Base-by-base conservation (phyloP, 2,888 invertebrate species). In the Shargacucullia verbasci region DNA sequence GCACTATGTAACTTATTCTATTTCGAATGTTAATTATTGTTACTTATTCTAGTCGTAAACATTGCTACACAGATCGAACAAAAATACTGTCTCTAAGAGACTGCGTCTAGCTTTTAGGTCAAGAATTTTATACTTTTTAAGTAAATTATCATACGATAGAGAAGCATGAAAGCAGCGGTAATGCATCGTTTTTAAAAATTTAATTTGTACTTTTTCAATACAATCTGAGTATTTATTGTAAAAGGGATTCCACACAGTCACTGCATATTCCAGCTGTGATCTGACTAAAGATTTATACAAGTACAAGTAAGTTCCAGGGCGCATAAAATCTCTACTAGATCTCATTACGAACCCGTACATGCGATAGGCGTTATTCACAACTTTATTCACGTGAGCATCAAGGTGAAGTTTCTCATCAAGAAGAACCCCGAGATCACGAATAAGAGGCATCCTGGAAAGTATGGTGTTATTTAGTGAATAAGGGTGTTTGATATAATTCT, bases 1-100 rank as follows among this genome's bases (percentile, higher is more conserved):
- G n/a, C n/a, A n/a, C n/a, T 13, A 35, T 81, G 12, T 35, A 38
- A 15, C 62, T 31, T 13, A 35, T 35, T 12, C 11, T 35, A 6
- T 35, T 35, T 1, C 13, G 0, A 13, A 35, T 35, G 7, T 35
- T 13, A 1, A 35, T 13, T n/a, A n/a, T n/a, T n/a, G n/a, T n/a
- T n/a, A n/a, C n/a, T n/a, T n/a, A n/a, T n/a, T n/a, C n/a, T 13
- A 35, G 12, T 35, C 35, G 8, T 13, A 35, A 2, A 0, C 7
- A 4, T 12, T 35, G 8, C 13, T 35, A 13, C 35, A n/a, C n/a
- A n/a, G n/a, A n/a, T n/a, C n/a, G n/a, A n/a, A n/a, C n/a, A n/a
- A n/a, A n/a, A n/a, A n/a, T 12, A 2, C n/a, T 1, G 13, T 35
- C 35, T 35, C 35, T 7, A 35, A 6, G 6, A 12, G 5, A 4